Percentiles rank a stretch among this genome's conserved stretches.
Conservation (phyloP, 2,113 vertebrate genomes). For the Microcebus murinus region DNA sequence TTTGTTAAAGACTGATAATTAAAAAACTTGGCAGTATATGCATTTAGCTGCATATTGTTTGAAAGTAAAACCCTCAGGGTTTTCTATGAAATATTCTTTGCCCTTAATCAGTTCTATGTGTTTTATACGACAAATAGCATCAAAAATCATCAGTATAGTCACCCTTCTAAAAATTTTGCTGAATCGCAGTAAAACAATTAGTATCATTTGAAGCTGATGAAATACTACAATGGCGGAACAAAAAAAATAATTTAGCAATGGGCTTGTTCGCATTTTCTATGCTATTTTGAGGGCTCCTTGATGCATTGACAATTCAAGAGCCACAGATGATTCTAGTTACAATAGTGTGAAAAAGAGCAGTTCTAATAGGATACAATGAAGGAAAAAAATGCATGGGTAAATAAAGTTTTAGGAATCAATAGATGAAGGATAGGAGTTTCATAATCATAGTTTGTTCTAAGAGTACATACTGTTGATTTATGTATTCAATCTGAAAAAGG, state of each 20-base stretch:
- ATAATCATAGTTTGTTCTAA: slow-evolving; percentile 25
- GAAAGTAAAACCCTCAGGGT: neutral
- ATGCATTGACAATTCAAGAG: neutral
- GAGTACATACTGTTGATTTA: slow-evolving; percentile 59
- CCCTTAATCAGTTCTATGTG: neutral
- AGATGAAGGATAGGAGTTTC: slow-evolving; percentile 25
- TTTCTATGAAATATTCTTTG: neutral
- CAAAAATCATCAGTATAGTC: neutral
- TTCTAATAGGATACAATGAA: slow-evolving; percentile 14
- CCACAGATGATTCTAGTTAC: neutral
- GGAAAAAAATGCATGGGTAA: neutral
- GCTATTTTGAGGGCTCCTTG: neutral
- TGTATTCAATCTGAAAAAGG: slow-evolving; percentile 55
- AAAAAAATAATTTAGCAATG: neutral
- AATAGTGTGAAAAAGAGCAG: neutral
- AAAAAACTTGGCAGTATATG: neutral
- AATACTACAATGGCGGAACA: neutral
- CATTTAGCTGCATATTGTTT: neutral
- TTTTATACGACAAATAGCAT: neutral
- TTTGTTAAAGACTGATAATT: neutral
- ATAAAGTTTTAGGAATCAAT: slow-evolving; percentile 28
- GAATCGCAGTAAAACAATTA: neutral
- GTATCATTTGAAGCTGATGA: neutral
- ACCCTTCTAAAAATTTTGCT: slow-evolving; percentile 3
- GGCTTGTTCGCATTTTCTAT: neutral